Base-by-base conservation (phyloP, 1,140 invertebrate genomes). In the Heliconius nattereri region DNA sequence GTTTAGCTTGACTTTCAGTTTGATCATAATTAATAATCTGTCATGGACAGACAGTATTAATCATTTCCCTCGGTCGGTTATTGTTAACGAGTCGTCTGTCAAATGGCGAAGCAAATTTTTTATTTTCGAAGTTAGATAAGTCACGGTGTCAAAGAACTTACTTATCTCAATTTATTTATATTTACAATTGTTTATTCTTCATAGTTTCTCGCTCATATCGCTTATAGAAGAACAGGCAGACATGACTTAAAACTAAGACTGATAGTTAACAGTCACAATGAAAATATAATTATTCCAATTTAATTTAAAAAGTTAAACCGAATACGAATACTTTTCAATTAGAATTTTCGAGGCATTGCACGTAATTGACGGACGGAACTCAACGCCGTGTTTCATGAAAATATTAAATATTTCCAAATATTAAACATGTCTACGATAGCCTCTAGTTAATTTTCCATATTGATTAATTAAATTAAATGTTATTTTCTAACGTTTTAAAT, bases 11-110 rank as follows among this genome's bases (percentile, higher is more conserved):
- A 72, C 35, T 72, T 71, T 37, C 71, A 72, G 40, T 73, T 37
- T 16, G 72, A 77, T 37, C 73, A 37, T 80, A 84, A 84, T 84
- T 84, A 81, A 81, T 79, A 81, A 81, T 84, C 78, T 78, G 82
- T 76, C 82, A 84, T 49, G 71, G 70, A 78, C 82, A 81, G 80
- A 76, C 70, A 35, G 76, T 78, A 84, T 84, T 77, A 84, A 83
- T 83, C 80, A 83, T 81, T 80, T 75, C 70, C 60, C 35, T 29
- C 32, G 77, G 52, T 60, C 32, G 54, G 52, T 73, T 73, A 66
- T 78, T 78, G 76, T 78, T 72, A 13, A 45, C 75, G 26, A 40
- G 54, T 76, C 74, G 20, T 32, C 40, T 74, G 74, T 76, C 75
- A 71, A 71, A 35, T 54, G 75, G 20, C 2, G 74, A 29, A 66